These are phyloP conservation scores for Caenorhabditis sp. DNA, from an alignment of 2,888 invertebrate genomes.

Conservation along the genomic window DNA sequence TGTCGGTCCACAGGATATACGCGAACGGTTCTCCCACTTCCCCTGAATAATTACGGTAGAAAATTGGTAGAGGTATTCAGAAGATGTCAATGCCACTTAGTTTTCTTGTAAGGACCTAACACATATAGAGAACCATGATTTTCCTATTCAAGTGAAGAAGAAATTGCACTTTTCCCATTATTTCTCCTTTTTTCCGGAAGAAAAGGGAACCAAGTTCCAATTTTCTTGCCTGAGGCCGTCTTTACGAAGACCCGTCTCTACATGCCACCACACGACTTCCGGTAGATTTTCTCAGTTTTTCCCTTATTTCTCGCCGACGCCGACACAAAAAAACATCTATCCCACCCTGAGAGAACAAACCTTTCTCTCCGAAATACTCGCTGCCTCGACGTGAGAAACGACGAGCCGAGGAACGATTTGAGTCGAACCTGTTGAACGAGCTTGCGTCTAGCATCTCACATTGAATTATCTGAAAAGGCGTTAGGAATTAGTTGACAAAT, in stretches of 20 bases:
- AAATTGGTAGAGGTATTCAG: too few relatives aligned
- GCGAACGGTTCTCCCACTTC: too few relatives aligned
- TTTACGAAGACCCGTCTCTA: constrained; percentile 30
- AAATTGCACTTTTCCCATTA: constrained; percentile 33
- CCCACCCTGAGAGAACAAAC: constrained; percentile 22
- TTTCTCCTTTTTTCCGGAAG: neutral
- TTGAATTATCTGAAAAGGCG: constrained; percentile 2
- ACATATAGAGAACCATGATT: neutral
- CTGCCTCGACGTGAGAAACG: constrained; percentile 67
- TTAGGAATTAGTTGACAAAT: too few relatives aligned
- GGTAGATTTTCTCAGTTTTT: constrained; percentile 9
- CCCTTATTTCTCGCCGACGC: constrained; percentile 8
- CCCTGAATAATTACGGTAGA: too few relatives aligned
- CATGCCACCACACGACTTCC: constrained; percentile 35
- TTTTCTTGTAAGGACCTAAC: too few relatives aligned
- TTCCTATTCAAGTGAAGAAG: neutral
- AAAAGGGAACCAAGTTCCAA: constrained; percentile 36
- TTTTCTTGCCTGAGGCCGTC: constrained; percentile 6
- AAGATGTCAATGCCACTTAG: too few relatives aligned
- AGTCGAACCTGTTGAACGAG: constrained; percentile 68
- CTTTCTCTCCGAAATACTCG: constrained; percentile 69
- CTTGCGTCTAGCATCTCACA: constrained; percentile 64
- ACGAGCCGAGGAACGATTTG: constrained; percentile 62
- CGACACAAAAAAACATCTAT: neutral
- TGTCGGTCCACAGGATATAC: too few relatives aligned